A percentile compares a stretch with the other conserved stretches of the same genome.
Evolutionary conservation across 2,888 invertebrate species (phyloP).

Genomic region (Abrostola tripartita): DNA sequence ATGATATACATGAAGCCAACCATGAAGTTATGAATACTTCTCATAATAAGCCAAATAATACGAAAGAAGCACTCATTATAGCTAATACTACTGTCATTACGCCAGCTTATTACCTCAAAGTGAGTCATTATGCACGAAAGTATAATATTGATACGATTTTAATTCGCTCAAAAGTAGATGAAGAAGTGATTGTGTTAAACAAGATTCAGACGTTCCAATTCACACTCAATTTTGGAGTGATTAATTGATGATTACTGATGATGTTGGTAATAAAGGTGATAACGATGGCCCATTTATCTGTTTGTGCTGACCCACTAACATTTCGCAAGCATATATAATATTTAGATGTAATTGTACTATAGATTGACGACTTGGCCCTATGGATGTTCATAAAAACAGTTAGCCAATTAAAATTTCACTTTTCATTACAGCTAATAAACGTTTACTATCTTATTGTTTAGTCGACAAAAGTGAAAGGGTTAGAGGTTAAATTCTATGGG

Average conservation of each 20-base stretch:
- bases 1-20: constrained; percentile 3
- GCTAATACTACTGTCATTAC: constrained; percentile 29
- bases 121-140: constrained; percentile 47
- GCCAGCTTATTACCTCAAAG: constrained; percentile 19
- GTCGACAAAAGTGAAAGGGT: no score
- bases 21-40: constrained; percentile 15
- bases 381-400: no score
- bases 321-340: no score
- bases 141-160: constrained; percentile 45
- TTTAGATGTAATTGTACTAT: no score
- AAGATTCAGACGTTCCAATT: constrained; percentile 39
- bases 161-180: constrained; percentile 24
- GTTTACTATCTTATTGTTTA: no score
- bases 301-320: no score
- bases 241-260: constrained; percentile 23
- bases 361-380: no score
- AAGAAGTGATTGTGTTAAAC: constrained; percentile 38
- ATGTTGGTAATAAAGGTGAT: not conserved
- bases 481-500: no score
- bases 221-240: constrained; percentile 38
- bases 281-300: not conserved
- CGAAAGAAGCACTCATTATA: constrained; percentile 26
- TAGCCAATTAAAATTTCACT: no score
- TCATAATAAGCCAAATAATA: constrained; percentile 33
- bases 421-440: no score